Base-by-base conservation (phyloP, 2,888 invertebrate genomes). In the Cataglyphis albicans region DNA sequence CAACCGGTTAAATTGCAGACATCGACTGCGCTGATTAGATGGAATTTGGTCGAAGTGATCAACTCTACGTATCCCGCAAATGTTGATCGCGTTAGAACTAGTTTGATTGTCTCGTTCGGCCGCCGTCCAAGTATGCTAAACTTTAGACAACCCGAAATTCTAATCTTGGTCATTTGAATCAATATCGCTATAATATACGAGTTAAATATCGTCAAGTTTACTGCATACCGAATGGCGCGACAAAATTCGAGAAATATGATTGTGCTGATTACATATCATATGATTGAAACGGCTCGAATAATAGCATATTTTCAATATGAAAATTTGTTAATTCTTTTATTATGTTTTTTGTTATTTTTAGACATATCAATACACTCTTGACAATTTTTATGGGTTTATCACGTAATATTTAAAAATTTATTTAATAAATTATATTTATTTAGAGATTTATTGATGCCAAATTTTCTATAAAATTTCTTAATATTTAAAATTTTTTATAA, bases 1-100 rank as follows among this genome's bases (percentile, higher is more conserved):
- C 89, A 87, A 88, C 84, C 64, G 29, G 84, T 84, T 87, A 85
- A 89, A 89, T 89, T 89, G 86, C 83, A 84, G 84, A 65, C 89
- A 89, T 82, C 76, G 86, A 83, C 82, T 35, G 80, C 81, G 84
- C 87, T 87, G 84, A 89, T 89, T 86, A 86, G 81, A 18, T 82
- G 70, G 72, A 82, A 82, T 84, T 80, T 85, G 80, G 59, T 75
- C 73, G 73, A 81, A 84, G 88, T 84, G 86, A 88, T 86, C 85
- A 88, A 87, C 84, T 85, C 88, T 63, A n/a, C 67, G 78, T 74
- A 81, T 75, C 38, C 82, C 61, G 81, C 59, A 83, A 85, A 88
- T 88, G 87, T 88, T 87, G 85, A 88, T 88, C 86, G 82, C 68
- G 80, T 84, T 84, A 48, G 83, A 82, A 82, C 65, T 84, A 86